Evolutionary conservation across 2,888 invertebrate species (phyloP), one percentile per base, ranked within the genome.

Genomic region (Meteorus colon): DNA sequence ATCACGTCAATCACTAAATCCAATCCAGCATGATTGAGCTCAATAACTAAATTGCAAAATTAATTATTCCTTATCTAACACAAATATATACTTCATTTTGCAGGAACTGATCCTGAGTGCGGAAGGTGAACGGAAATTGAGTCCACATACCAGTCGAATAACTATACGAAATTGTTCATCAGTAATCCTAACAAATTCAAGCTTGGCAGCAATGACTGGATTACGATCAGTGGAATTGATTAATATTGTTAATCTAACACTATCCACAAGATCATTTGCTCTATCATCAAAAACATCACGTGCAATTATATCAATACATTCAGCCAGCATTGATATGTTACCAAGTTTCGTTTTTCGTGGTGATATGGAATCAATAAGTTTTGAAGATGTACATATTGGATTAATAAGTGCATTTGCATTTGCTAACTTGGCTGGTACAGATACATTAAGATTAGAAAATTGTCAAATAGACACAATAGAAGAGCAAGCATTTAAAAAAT

Each of bases 401-500:
- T 90, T 90, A 74, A 90, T 96, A 76, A 92, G 91, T 82, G 92
- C 95, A 0, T 95, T 94, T 87, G 94, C 95, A 0, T 95, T 96
- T 86, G 94, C 94, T 77, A 95, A 94, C 87, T 91, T 95, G 62
- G 91, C 91, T 66, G 92, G 93, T 82, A 92, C 93, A 69, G 92
- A 93, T 82, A 92, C 91, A 70, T 91, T 96, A 76, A 92, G 92
- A 80, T 90, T 96, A 79, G 91, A 90, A 45, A 91, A 94, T 82
- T 93, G 94, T 75, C 87, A 87, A 2, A 91, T 95, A 63, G 90
- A 92, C 60, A 91, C 90, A 68, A 91, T 95, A 66, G 93, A 94
- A 81, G 92, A 92, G 59, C 93, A 96, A 89, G 93, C 95, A 2
- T 95, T 96, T 84, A 96, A 96, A 85, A 95, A 95, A 89, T 95